Evolutionary conservation across 2,888 invertebrate species (phyloP).

Genomic region (Napeogenes inachia): DNA sequence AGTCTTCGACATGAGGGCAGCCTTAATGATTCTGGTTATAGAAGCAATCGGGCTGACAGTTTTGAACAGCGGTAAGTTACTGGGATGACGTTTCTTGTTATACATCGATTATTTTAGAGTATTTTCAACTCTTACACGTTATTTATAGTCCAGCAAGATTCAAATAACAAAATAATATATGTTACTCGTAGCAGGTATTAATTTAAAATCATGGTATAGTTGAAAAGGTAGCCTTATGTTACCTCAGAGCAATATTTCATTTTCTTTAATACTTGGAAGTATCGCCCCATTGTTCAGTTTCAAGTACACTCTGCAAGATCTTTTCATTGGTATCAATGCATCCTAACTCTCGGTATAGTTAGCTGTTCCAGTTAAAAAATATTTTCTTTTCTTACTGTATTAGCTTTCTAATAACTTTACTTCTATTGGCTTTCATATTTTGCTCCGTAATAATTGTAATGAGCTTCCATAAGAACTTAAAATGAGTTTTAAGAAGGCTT

Average conservation of each 20-base stretch:
- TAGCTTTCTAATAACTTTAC: not conserved
- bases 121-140: too few species aligned
- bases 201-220: not conserved
- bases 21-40: conserved; percentile 91
- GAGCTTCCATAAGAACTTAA: not conserved
- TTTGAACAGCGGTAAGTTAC: conserved; percentile 87
- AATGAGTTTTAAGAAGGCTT: too few species aligned
- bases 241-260: conserved; percentile 17
- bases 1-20: conserved; percentile 90
- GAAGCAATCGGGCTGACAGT: conserved; percentile 90
- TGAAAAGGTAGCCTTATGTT: not conserved
- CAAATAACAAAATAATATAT: too few species aligned
- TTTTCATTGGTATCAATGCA: conserved; percentile 15
- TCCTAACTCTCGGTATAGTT: conserved; percentile 14
- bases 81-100: not conserved
- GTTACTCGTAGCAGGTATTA: not conserved
- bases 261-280: conserved; percentile 16
- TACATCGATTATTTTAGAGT: not conserved
- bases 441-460: not conserved
- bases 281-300: conserved; percentile 18
- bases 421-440: not conserved
- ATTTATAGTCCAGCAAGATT: too few species aligned
- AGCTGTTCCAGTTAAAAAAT: conserved; percentile 10
- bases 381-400: conserved; percentile 2
- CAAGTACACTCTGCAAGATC: conserved; percentile 17